These are phyloP conservation scores for Tringa solitaria DNA, from an alignment of 2,113 vertebrate species.

Conservation along the genomic window DNA sequence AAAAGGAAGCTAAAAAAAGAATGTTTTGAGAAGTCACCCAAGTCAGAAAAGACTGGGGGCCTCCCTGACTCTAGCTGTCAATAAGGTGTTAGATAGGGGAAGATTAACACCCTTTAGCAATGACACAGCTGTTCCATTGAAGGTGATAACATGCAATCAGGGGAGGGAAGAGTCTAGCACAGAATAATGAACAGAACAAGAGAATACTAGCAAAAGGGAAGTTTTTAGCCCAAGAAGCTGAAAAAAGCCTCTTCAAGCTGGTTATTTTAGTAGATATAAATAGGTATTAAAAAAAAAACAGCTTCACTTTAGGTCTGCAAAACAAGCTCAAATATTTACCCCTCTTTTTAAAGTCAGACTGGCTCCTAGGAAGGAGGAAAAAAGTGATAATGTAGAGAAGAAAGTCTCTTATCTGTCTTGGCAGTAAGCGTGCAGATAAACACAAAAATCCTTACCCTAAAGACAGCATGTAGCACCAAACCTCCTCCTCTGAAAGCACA, in stretches of 20 bases:
- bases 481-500: neutral
- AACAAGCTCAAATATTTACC: slow-evolving; percentile 15
- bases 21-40: slow-evolving; percentile 44
- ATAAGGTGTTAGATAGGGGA: slow-evolving; percentile 59
- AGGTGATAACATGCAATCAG: slow-evolving; percentile 64
- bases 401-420: slow-evolving; percentile 17
- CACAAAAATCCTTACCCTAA: neutral
- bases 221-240: slow-evolving; percentile 6
- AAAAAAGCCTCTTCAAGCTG: neutral
- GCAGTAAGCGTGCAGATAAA: slow-evolving; percentile 3
- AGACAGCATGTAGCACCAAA: neutral
- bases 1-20: slow-evolving; percentile 12
- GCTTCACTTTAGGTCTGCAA: neutral
- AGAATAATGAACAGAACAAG: slow-evolving; percentile 34
- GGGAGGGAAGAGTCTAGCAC: slow-evolving; percentile 35
- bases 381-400: slow-evolving; percentile 16
- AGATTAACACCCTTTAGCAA: slow-evolving; percentile 67
- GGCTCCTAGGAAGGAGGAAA: slow-evolving; percentile 5
- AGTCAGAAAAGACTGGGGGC: slow-evolving; percentile 48
- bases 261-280: neutral
- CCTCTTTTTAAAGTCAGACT: slow-evolving; percentile 3
- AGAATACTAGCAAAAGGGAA: neutral
- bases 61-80: slow-evolving; percentile 59
- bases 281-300: neutral
- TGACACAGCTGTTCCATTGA: slow-evolving; percentile 68